These are phyloP conservation scores for Erynnis tages DNA, from an alignment of 2,888 invertebrate species.

Conservation along the genomic window DNA sequence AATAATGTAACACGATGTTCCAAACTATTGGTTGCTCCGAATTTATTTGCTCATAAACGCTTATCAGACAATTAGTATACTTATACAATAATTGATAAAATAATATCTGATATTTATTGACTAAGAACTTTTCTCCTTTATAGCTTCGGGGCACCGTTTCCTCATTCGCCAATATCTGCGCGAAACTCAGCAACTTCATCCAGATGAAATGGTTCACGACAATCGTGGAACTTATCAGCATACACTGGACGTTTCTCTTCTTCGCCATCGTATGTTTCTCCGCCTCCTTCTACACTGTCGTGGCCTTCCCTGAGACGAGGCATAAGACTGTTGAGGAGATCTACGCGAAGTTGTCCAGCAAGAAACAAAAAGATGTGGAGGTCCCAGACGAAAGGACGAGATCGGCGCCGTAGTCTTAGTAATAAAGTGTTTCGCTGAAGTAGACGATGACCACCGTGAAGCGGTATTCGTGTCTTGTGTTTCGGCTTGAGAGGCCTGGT, in stretches of 20 bases:
- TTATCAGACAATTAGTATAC: too few species aligned
- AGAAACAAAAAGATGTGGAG: conserved; percentile 36
- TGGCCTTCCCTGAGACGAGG: conserved; percentile 68
- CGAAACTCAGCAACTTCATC: conserved; percentile 70
- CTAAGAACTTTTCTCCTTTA: conserved; percentile 30
- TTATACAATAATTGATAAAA: not conserved
- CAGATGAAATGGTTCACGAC: conserved; percentile 73
- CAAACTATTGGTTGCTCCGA: too few species aligned
- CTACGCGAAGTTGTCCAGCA: conserved; percentile 57
- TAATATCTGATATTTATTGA: not conserved
- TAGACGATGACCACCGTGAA: too few species aligned
- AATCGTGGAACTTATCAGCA: conserved; percentile 60
- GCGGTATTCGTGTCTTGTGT: too few species aligned
- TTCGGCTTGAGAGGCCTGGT: too few species aligned
- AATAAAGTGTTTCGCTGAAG: not conserved
- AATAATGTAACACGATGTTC: too few species aligned
- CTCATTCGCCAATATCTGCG: conserved; percentile 67
- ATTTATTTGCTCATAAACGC: too few species aligned
- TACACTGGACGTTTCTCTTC: conserved; percentile 71
- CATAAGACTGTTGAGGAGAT: conserved; percentile 66
- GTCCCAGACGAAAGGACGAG: conserved; percentile 39
- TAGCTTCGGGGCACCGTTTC: conserved; percentile 73
- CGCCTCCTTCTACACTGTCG: conserved; percentile 58
- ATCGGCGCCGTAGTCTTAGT: conserved; percentile 33
- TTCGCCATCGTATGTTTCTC: conserved; percentile 61